Percentiles rank a stretch among this genome's conserved stretches.
Evolutionary conservation across 2,888 invertebrate genomes (phyloP).

Genomic region (Apomyelois bistriatella): DNA sequence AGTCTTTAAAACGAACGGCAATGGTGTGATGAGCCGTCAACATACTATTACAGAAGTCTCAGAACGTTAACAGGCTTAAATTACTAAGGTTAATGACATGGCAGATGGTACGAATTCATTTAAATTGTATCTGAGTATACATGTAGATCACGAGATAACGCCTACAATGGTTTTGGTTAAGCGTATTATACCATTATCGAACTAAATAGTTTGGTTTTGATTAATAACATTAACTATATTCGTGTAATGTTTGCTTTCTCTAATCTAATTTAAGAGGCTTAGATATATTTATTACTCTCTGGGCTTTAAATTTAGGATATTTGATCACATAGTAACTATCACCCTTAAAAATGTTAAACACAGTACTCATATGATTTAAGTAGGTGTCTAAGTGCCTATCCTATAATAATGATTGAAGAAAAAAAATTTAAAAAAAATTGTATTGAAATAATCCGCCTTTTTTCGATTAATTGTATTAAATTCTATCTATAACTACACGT

Average conservation of each 20-base stretch:
- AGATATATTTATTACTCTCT: no score
- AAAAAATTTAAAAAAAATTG: no score
- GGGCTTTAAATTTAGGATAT: no score
- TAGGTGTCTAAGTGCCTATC: no score
- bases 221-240: background rate
- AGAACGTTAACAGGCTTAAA: constrained; percentile 71
- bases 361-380: no score
- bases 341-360: no score
- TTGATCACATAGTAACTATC: no score
- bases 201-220: constrained; percentile 4
- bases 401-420: no score
- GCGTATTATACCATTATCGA: constrained; percentile 14
- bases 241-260: no score
- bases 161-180: constrained; percentile 26
- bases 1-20: constrained; percentile 56
- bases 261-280: constrained; percentile 4
- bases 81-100: constrained; percentile 71
- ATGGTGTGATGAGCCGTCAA: constrained; percentile 59
- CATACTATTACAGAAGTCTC: constrained; percentile 60
- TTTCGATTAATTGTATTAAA: no score
- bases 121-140: constrained; percentile 49
- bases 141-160: constrained; percentile 41
- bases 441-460: no score
- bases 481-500: no score
- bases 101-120: constrained; percentile 68